Conservation (phyloP, 2,888 invertebrate species). For the Tenthredo livida region DNA sequence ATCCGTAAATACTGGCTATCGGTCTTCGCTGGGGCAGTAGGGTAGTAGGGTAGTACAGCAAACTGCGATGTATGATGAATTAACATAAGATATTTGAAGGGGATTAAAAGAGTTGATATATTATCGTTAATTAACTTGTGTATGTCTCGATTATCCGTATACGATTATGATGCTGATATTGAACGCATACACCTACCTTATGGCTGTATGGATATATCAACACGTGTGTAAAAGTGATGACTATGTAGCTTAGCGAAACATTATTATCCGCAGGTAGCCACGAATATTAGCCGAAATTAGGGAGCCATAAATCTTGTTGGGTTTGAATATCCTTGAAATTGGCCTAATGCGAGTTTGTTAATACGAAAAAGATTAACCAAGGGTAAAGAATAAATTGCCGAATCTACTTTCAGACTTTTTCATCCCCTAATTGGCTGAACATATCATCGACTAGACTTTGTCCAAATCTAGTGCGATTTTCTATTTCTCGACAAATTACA, state of each 20-base stretch:
- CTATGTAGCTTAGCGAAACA: not conserved
- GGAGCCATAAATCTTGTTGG: not conserved
- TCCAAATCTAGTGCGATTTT: not conserved
- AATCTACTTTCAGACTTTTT: not conserved
- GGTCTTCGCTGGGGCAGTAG: not conserved
- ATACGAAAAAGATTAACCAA: not conserved
- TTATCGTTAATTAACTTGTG: not conserved
- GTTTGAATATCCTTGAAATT: not conserved
- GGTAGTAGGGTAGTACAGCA: not conserved
- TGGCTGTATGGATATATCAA: not conserved
- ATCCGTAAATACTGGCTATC: constrained; percentile 19
- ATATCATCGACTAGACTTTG: not conserved
- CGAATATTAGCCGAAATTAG: constrained; percentile 3
- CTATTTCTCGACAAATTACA: too few relatives aligned
- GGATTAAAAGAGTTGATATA: not conserved
- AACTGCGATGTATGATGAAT: constrained; percentile 4
- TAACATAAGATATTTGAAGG: not conserved
- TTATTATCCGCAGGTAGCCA: constrained; percentile 2
- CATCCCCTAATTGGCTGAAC: not conserved
- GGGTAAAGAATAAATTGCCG: not conserved
- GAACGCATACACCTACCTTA: not conserved
- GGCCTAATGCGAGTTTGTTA: not conserved
- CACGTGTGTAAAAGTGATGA: not conserved
- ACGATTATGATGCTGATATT: not conserved
- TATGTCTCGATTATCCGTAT: not conserved